Conservation (phyloP, 1,140 invertebrate genomes). For the Drosophila jambulina region DNA sequence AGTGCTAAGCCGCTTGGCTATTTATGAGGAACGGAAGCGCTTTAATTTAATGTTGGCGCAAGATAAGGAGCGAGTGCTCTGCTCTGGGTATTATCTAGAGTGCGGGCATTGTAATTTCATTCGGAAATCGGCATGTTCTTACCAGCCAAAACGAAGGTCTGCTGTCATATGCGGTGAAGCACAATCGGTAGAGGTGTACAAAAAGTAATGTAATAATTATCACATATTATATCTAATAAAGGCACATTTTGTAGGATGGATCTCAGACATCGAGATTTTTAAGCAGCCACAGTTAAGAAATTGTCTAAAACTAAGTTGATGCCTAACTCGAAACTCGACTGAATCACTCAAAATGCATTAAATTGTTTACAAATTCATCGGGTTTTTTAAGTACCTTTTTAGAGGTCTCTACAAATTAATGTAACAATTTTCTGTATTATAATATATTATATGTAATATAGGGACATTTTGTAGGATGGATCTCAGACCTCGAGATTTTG, state of each 20-base stretch:
- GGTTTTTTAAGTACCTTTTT: no score
- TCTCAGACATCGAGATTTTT: neutral
- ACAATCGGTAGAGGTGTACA: neutral
- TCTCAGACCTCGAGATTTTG: no score
- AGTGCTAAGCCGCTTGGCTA: neutral
- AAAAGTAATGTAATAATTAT: no score
- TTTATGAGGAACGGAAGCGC: conserved; percentile 22
- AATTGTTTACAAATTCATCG: neutral
- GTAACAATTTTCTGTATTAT: no score
- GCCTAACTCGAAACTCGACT: neutral
- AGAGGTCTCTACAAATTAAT: no score
- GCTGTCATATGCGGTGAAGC: neutral
- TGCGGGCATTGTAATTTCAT: neutral
- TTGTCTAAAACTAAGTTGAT: no score
- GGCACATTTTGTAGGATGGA: no score
- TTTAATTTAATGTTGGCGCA: conserved; percentile 23
- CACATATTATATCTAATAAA: no score
- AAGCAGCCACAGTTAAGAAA: neutral
- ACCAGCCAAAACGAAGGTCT: neutral
- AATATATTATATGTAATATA: no score
- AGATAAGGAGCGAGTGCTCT: conserved; percentile 4
- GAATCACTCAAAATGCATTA: neutral
- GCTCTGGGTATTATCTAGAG: neutral
- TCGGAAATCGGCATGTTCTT: neutral
- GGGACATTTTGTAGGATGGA: no score